These are phyloP conservation scores for Meteorus cinctellus DNA, from an alignment of 2,888 invertebrate species.

Conservation along the genomic window DNA sequence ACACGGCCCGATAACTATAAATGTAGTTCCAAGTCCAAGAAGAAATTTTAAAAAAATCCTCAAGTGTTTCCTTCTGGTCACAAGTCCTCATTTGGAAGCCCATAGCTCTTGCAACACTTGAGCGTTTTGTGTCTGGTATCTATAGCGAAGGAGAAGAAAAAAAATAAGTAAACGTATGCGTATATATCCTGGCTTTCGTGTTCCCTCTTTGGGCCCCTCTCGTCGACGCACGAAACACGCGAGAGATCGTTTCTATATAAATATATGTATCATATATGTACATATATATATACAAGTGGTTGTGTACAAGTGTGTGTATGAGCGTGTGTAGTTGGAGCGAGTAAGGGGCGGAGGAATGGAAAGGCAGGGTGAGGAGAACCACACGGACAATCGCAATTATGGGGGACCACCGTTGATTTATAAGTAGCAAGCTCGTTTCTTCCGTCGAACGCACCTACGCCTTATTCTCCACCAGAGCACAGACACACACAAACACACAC, in stretches of 20 bases:
- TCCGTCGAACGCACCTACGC: constrained; percentile 56
- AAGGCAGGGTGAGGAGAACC: constrained; percentile 37
- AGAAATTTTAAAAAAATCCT: constrained; percentile 4
- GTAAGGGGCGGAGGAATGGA: constrained; percentile 9
- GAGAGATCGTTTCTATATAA: constrained; percentile 23
- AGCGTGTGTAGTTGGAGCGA: constrained; percentile 2
- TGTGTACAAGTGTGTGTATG: constrained; percentile 19
- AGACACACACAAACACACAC: constrained; percentile 6
- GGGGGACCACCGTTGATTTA: constrained; percentile 63
- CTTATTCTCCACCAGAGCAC: constrained; percentile 38
- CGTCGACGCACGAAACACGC: constrained; percentile 34
- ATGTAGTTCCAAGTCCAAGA: constrained; percentile 1
- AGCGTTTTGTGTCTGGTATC: constrained; percentile 25
- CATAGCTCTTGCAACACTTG: background rate
- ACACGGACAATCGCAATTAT: constrained; percentile 63
- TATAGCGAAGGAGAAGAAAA: constrained; percentile 34
- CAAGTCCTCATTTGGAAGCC: background rate
- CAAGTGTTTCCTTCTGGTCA: constrained; percentile 10
- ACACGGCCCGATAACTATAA: background rate
- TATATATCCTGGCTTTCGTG: constrained; percentile 32
- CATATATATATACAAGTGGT: constrained; percentile 16
- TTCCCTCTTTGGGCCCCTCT: background rate
- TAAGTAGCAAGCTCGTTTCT: constrained; percentile 57
- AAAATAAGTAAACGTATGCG: constrained; percentile 36
- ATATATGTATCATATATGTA: background rate